Conservation (phyloP, 2,888 invertebrate genomes). For the Tetragonula carbonaria region DNA sequence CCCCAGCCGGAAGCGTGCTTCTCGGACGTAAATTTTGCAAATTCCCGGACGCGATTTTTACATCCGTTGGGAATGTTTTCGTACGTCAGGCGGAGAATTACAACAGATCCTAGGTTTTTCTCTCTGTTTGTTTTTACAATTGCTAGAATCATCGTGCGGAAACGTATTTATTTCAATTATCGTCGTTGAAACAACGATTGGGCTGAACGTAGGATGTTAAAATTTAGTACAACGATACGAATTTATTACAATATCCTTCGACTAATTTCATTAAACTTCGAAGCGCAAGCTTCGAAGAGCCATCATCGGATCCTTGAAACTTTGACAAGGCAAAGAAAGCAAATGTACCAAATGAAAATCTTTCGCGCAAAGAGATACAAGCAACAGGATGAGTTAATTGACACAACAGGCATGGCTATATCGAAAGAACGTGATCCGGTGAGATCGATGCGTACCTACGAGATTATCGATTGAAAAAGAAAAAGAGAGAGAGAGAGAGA, state of each 20-base stretch:
- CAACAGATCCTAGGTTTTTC: no score
- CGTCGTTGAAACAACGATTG: no score
- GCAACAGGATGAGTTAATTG: neutral
- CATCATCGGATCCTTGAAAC: neutral
- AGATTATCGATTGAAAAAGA: constrained; percentile 69
- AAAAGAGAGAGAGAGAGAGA: neutral
- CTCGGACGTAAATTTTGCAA: neutral
- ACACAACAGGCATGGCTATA: constrained; percentile 28
- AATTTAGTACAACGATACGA: no score
- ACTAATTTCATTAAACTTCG: no score
- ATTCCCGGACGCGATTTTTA: no score
- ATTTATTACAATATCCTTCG: no score
- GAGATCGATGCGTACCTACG: constrained; percentile 53
- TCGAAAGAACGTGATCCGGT: constrained; percentile 44
- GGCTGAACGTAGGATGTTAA: no score
- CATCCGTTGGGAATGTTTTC: no score
- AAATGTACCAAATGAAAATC: neutral
- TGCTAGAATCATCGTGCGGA: no score
- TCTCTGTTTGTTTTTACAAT: no score
- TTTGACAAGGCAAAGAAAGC: neutral
- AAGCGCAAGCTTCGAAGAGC: neutral
- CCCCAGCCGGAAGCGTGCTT: neutral
- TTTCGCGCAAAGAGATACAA: neutral
- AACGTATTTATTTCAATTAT: no score
- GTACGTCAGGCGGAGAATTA: no score